These are phyloP conservation scores for Melanargia galathea DNA, from an alignment of 2,888 invertebrate genomes.

Conservation along the genomic window DNA sequence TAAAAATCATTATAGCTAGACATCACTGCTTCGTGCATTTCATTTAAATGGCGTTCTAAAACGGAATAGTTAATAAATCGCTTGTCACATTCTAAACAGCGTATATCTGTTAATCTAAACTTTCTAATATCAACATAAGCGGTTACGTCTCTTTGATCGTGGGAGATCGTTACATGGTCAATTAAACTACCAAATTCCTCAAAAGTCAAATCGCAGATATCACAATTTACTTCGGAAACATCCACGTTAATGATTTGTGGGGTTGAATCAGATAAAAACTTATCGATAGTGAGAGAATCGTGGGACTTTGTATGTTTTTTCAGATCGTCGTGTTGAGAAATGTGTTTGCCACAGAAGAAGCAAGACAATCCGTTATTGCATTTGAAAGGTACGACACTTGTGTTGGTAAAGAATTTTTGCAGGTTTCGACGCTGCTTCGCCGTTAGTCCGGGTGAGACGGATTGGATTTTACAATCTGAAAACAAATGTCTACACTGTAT, in stretches of 20 bases:
- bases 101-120: conserved; percentile 39
- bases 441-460: conserved; percentile 40
- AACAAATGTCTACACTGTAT: conserved; percentile 48
- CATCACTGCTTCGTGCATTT: conserved; percentile 2
- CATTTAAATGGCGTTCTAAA: conserved; percentile 27
- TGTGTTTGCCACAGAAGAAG: conserved; percentile 44
- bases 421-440: conserved; percentile 47
- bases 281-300: conserved; percentile 33
- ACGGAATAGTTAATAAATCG: conserved; percentile 22
- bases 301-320: conserved; percentile 48
- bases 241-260: conserved; percentile 44
- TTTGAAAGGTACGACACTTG: conserved; percentile 49
- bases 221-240: conserved; percentile 45
- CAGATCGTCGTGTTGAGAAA: conserved; percentile 41
- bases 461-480: conserved; percentile 49
- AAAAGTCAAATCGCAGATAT: conserved; percentile 43
- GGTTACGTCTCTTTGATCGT: conserved; percentile 26
- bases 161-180: conserved; percentile 40
- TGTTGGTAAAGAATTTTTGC: conserved; percentile 46
- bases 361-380: conserved; percentile 45
- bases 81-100: conserved; percentile 43
- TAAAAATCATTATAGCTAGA: neutral
- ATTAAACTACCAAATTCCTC: conserved; percentile 39
- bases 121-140: conserved; percentile 20
- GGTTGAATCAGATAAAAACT: conserved; percentile 21